phyloP scores from a whole-genome alignment of 2,888 invertebrate genomes.

The Crocallis elinguaria region DNA sequence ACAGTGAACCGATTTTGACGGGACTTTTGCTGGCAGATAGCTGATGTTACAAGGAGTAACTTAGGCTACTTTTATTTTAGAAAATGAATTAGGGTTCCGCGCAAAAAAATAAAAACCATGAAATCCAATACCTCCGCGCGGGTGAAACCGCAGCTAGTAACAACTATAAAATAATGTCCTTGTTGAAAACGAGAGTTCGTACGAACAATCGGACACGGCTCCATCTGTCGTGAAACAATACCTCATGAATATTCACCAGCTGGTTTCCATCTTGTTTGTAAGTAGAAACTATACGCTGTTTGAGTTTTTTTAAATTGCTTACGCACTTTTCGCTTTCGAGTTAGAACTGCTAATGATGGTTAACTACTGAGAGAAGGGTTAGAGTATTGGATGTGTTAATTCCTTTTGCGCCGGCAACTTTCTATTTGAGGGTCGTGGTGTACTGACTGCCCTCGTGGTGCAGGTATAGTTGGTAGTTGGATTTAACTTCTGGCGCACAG shows the following conservation, averaged over 20 bases:
- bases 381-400: neutral
- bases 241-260: conserved; percentile 51
- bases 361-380: conserved; percentile 4
- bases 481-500: too few species aligned
- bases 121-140: too few species aligned
- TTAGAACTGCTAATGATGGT: conserved; percentile 13
- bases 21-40: too few species aligned
- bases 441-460: too few species aligned
- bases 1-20: too few species aligned
- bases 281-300: conserved; percentile 24
- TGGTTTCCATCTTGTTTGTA: conserved; percentile 50
- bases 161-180: conserved; percentile 40
- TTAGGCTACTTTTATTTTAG: too few species aligned
- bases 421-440: neutral
- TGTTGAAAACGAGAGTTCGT: conserved; percentile 50
- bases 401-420: too few species aligned
- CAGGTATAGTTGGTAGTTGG: too few species aligned
- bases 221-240: conserved; percentile 51
- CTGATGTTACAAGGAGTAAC: too few species aligned
- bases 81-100: too few species aligned
- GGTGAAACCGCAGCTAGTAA: too few species aligned
- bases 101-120: too few species aligned
- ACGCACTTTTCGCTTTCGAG: conserved; percentile 10
- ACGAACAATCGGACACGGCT: conserved; percentile 45
- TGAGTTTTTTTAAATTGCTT: conserved; percentile 6